Evolutionary conservation across 2,113 vertebrate genomes (phyloP).

Genomic region (Podarcis raffonei): DNA sequence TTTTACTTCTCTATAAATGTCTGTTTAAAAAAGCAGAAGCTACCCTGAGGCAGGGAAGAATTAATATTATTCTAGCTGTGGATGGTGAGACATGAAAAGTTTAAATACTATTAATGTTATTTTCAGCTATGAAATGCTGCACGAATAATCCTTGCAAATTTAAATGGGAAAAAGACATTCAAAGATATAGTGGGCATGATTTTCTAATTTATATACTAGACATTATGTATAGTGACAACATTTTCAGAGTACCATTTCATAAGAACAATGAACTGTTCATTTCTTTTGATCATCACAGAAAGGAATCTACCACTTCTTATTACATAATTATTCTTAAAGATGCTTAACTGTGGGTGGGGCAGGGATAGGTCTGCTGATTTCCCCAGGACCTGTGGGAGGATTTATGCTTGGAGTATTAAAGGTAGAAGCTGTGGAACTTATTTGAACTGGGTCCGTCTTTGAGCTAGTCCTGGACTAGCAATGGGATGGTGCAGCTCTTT

Average conservation of each 20-base stretch:
- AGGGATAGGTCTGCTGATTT: too few species aligned
- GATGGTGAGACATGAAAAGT: conserved; percentile 23
- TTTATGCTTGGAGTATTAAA: too few species aligned
- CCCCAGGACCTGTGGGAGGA: too few species aligned
- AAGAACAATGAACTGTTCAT: not conserved
- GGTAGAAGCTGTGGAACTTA: too few species aligned
- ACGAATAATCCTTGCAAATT: not conserved
- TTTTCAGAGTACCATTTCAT: not conserved
- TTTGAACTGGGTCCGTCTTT: not conserved
- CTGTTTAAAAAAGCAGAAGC: not conserved
- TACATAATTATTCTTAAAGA: not conserved
- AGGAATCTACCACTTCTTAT: not conserved
- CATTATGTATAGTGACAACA: not conserved
- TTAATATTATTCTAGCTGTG: not conserved
- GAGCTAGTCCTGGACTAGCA: not conserved
- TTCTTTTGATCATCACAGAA: not conserved
- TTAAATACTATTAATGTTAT: conserved; percentile 7
- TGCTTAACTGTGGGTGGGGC: too few species aligned
- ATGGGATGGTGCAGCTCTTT: not conserved
- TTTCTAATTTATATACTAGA: conserved; percentile 47
- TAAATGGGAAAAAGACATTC: conserved; percentile 40
- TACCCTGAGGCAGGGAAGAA: conserved; percentile 13
- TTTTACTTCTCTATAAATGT: not conserved
- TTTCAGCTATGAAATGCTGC: not conserved
- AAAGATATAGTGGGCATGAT: conserved; percentile 42